phyloP scores from a whole-genome alignment of 2,888 invertebrate species.

The Eupeodes luniger region DNA sequence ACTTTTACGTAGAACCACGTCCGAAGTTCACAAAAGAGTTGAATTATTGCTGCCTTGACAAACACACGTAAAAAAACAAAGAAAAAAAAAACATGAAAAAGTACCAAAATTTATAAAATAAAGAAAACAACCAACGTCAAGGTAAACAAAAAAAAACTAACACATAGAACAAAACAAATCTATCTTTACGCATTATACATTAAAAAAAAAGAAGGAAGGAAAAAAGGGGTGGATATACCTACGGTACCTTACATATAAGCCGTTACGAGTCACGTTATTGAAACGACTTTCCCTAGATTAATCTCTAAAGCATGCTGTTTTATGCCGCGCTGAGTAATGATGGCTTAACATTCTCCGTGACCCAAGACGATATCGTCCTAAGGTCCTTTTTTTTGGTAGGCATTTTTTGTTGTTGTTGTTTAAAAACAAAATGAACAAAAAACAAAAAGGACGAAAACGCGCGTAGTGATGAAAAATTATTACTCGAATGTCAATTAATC shows the following conservation, averaged over 20 bases:
- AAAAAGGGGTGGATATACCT: constrained; percentile 31
- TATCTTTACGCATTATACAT: constrained; percentile 12
- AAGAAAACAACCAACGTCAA: constrained; percentile 42
- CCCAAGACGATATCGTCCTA: constrained; percentile 15
- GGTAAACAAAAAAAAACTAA: background rate
- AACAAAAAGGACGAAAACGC: constrained; percentile 28
- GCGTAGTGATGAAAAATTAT: constrained; percentile 68
- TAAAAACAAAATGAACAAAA: background rate
- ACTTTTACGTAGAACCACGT: background rate
- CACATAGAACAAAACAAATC: constrained; percentile 22
- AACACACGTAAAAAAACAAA: background rate
- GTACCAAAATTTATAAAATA: constrained; percentile 60
- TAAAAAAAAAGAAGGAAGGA: background rate
- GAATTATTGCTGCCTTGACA: constrained; percentile 46
- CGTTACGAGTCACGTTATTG: constrained; percentile 67
- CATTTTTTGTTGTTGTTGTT: background rate
- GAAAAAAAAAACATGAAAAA: constrained; percentile 32
- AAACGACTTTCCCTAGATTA: constrained; percentile 60
- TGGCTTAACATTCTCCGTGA: constrained; percentile 40
- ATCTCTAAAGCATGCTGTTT: constrained; percentile 58
- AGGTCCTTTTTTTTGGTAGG: background rate
- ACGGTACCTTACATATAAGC: constrained; percentile 4
- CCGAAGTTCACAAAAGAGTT: constrained; percentile 42
- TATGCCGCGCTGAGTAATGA: constrained; percentile 49
- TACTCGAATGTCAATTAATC: constrained; percentile 74